phyloP scores from a whole-genome alignment of 2,797 vertebrate species.

The Muscicapa striata region DNA sequence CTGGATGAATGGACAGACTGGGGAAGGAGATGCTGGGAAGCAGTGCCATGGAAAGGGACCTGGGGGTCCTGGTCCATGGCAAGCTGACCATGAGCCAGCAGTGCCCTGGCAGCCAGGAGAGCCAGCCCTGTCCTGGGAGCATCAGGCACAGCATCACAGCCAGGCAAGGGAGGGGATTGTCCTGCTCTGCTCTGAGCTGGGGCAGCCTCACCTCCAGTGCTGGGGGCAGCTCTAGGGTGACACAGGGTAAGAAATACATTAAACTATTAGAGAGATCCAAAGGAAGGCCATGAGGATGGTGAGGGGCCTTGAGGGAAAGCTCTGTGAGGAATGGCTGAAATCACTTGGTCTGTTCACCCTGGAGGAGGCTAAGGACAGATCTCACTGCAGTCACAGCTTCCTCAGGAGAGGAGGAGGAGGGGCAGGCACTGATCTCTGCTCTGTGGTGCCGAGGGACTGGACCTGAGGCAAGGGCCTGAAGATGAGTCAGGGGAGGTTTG shows the following conservation, averaged over 20 bases:
- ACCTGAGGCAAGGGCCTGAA: accelerated
- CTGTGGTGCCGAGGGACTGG: background rate
- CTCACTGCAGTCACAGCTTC: background rate
- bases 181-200: background rate
- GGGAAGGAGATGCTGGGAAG: background rate
- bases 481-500: background rate
- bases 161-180: background rate
- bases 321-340: too few species aligned
- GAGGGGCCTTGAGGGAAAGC: background rate
- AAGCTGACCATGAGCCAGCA: accelerated
- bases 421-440: background rate
- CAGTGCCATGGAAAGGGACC: background rate
- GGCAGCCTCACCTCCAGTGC: accelerated
- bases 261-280: background rate
- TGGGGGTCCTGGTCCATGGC: accelerated
- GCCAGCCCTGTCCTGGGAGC: accelerated
- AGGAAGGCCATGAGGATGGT: accelerated
- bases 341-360: background rate
- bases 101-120: background rate
- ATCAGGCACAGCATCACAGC: background rate
- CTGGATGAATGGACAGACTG: background rate
- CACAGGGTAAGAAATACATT: background rate
- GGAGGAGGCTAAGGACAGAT: background rate
- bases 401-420: too few species aligned
- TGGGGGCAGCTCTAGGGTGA: background rate